phyloP scores from a whole-genome alignment of 2,797 vertebrate genomes.

The Eurystomus glaucurus region DNA sequence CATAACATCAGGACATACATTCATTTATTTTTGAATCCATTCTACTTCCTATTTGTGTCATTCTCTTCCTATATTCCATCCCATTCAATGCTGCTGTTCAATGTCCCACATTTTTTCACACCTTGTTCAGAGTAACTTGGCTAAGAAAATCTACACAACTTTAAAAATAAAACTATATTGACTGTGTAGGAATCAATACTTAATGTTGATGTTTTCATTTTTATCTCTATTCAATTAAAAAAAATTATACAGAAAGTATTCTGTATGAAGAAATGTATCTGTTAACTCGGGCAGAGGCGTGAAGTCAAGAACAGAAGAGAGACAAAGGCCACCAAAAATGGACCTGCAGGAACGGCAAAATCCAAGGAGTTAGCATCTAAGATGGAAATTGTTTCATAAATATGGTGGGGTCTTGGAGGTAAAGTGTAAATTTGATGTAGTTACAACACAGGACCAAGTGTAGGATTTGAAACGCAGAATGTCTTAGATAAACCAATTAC shows the following conservation, averaged over 20 bases:
- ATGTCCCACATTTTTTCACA: constrained; percentile 26
- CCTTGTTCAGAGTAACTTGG: not conserved
- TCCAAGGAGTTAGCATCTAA: not conserved
- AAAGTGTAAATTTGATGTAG: not conserved
- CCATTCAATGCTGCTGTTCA: constrained; percentile 4
- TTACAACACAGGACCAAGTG: not conserved
- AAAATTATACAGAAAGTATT: not conserved
- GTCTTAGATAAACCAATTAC: not conserved
- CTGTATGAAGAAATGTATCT: not conserved
- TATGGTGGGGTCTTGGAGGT: not conserved
- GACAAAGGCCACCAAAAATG: not conserved
- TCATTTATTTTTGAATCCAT: constrained; percentile 51
- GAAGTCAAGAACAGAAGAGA: not conserved
- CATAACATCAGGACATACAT: constrained; percentile 67
- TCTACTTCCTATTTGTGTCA: constrained; percentile 42
- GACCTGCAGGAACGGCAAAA: not conserved
- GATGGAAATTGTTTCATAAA: not conserved
- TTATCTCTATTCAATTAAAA: not conserved
- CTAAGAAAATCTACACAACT: not conserved
- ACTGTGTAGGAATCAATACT: not conserved
- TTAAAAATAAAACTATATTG: not conserved
- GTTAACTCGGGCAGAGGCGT: not conserved
- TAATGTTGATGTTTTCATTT: not conserved
- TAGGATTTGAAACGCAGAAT: not conserved
- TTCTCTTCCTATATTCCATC: constrained; percentile 35